These are phyloP conservation scores for Pseudopipra pipra DNA, from an alignment of 2,113 vertebrate species.

Conservation along the genomic window DNA sequence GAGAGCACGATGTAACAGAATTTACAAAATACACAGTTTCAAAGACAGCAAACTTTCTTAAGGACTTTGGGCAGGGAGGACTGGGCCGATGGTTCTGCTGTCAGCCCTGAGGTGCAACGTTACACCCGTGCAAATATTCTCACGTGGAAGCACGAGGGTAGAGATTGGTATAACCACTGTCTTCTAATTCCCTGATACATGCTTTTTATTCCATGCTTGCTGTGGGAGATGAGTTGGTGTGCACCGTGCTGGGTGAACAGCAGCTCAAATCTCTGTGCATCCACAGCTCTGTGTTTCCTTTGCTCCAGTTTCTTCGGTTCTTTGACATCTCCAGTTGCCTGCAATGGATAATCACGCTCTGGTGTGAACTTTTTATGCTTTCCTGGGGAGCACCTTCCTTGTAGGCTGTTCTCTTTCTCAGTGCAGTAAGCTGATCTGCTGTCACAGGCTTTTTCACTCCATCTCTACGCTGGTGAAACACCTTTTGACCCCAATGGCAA, in stretches of 20 bases:
- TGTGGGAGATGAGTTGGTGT: not conserved
- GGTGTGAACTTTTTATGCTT: not conserved
- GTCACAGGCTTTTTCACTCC: not conserved
- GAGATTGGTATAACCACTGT: accelerated
- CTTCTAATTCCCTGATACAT: not conserved
- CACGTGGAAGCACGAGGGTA: accelerated
- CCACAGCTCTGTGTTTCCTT: not conserved
- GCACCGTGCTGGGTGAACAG: not conserved
- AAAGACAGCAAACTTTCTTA: not conserved
- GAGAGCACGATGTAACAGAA: not conserved
- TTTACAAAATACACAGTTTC: not conserved
- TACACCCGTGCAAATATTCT: accelerated
- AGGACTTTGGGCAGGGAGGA: not conserved
- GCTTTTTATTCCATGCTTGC: not conserved
- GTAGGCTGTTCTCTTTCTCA: not conserved
- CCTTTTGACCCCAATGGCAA: not conserved
- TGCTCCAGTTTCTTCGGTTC: not conserved
- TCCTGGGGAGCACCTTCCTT: not conserved
- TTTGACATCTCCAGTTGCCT: not conserved
- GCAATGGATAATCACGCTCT: not conserved
- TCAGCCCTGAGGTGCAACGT: not conserved
- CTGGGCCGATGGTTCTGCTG: not conserved
- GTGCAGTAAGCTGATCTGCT: not conserved
- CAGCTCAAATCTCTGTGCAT: not conserved
- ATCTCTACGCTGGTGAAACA: accelerated